Evolutionary conservation across 2,888 invertebrate genomes (phyloP), one percentile per base, ranked within the genome.

Genomic region (Thelaira solivaga): DNA sequence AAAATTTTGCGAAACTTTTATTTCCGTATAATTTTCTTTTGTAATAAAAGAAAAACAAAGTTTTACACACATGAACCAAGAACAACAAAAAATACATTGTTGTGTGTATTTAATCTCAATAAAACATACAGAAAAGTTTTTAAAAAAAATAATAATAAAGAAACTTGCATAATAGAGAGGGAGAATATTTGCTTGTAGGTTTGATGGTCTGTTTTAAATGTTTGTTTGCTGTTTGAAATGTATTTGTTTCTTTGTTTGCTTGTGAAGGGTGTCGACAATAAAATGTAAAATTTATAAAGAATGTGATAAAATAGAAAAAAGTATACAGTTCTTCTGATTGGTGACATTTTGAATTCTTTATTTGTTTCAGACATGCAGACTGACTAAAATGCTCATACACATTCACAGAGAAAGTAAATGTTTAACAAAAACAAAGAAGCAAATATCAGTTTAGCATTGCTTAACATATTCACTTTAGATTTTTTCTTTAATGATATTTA

Each of bases 261-360:
- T 47, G 11, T 57, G 69, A 62, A 69, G 57, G 69, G 62, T 76
- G 71, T 76, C 65, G 65, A 76, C 62, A 73, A 64, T 57, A 62
- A 53, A 59, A 53, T 36, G 47, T 47, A 55, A 59, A 59, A 49
- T 39, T 57, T 20, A 49, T 24, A 26, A 59, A 5, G 3, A 29
- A 39, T 2, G 6, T 2, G 1, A 6, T 39, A 49, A 24, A 39
- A 24, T 36, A 68, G 29, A 13, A 39, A 20, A 20, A 10, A 11
- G 22, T 34, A 47, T 29, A 31, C 55, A 69, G 41, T 45, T 22
- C 34, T 45, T 26, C 16, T 51, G 51, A 51, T 65, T 69, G 71
- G 29, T 59, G 71, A 65, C 57, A 65, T 71, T 76, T 64, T 10
- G 59, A 64, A 76, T 64, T 61, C 59, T 53, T 53, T 39, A 53